Percentiles rank a stretch among this genome's conserved stretches.
Conservation (phyloP, 1,140 invertebrate genomes). For the Heterodera schachtii region DNA sequence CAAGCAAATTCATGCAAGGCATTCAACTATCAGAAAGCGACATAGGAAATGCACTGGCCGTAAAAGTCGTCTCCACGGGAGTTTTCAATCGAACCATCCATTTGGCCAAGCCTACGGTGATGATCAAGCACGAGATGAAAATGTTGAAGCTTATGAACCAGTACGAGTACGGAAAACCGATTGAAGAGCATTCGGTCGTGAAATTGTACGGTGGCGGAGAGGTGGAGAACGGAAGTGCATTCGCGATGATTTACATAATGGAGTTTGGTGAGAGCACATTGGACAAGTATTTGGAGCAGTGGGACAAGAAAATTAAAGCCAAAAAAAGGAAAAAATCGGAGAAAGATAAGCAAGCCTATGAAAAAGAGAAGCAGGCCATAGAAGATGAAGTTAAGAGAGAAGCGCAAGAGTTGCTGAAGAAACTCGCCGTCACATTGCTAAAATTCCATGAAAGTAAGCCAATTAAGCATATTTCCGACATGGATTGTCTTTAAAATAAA, state of each 20-base stretch:
- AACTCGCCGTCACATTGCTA: neutral
- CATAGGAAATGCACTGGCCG: neutral
- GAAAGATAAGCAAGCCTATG: no score
- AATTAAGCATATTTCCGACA: no score
- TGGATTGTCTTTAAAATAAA: no score
- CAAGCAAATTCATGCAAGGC: neutral
- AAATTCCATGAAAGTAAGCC: neutral
- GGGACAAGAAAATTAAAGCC: neutral
- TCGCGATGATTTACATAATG: conserved; percentile 2
- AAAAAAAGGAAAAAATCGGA: no score
- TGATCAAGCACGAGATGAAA: conserved; percentile 1
- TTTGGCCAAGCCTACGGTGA: conserved; percentile 2
- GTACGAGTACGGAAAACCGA: neutral
- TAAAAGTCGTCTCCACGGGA: neutral
- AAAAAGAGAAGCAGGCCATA: no score
- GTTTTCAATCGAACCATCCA: neutral
- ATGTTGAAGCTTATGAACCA: neutral
- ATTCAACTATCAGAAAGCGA: neutral
- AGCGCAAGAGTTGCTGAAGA: neutral
- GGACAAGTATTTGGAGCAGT: neutral
- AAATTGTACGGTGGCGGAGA: neutral
- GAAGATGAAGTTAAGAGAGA: neutral
- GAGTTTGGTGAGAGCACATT: conserved; percentile 7
- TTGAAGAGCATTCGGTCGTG: neutral
- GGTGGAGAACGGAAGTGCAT: neutral